Base-by-base conservation (phyloP, 2,888 invertebrate species). In the Ormyrus rosae region DNA sequence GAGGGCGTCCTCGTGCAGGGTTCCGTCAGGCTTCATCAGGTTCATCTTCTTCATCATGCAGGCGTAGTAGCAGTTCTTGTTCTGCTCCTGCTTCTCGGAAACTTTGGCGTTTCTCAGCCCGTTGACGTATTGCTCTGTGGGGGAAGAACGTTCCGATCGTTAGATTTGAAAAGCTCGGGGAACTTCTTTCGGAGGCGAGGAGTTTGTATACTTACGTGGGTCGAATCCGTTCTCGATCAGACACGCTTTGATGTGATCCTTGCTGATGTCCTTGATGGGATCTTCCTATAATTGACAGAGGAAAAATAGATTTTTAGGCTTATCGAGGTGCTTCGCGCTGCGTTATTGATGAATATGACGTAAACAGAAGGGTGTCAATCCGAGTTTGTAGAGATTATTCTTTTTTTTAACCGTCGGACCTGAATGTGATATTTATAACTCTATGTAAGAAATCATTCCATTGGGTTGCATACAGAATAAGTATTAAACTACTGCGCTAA, bases 11-110 rank as follows among this genome's bases (percentile, higher is more conserved):
- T 85, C 85, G 61, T 86, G 82, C 13, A 86, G 81, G 10, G 76
- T 70, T 50, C 86, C 86, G 53, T 85, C 84, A 9, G 83, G 71
- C 67, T 84, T 83, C 83, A 85, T 78, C 75, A 86, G 80, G 78
- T 83, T 83, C 79, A 86, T 83, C 13, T 83, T 85, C 78, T 85
- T 86, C 82, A 86, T 78, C 73, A 86, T 79, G 75, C 86, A 86
- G 9, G 84, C 80, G 70, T 81, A 81, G 81, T 85, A 86, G 79
- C 86, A 86, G 65, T 82, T 77, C 48, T 34, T 80, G 69, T 80
- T 77, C 65, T 73, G 72, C 55, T 82, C 80, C 58, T 74, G 73
- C n/a, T 82, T 72, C 67, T 82, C 77, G 5, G 80, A 67, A 4
- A 82, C 70, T 10, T 80, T 77, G 55, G 45, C 70, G 53, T 82